Conservation (phyloP, 1,140 invertebrate species). For the Prorops nasuta region DNA sequence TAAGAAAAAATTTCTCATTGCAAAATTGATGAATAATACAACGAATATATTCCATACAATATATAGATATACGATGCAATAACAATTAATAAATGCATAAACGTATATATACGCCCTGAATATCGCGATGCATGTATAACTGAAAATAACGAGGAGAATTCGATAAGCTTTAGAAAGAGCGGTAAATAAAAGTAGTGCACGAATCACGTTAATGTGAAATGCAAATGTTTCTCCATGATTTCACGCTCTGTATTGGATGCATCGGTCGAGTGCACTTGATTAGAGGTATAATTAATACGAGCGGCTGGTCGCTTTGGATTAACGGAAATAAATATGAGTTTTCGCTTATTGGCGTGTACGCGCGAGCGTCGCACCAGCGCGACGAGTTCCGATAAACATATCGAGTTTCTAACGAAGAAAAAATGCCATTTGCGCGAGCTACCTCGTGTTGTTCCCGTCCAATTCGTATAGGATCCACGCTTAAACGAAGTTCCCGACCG, state of each 20-base stretch:
- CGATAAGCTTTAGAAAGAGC: too few relatives aligned
- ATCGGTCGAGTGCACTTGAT: not conserved
- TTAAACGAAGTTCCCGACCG: slow-evolving; percentile 24
- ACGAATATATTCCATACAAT: too few relatives aligned
- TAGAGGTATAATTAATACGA: not conserved
- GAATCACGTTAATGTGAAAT: too few relatives aligned
- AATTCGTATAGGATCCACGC: not conserved
- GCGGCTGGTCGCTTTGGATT: not conserved
- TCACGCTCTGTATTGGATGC: too few relatives aligned
- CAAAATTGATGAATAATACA: too few relatives aligned
- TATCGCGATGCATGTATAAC: not conserved
- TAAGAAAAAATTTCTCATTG: too few relatives aligned
- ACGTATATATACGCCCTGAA: not conserved
- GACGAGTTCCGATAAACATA: slow-evolving; percentile 19
- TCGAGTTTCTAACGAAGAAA: slow-evolving; percentile 26
- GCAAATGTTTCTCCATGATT: too few relatives aligned
- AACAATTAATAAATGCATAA: too few relatives aligned
- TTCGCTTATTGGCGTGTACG: slow-evolving; percentile 18
- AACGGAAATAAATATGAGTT: slow-evolving; percentile 28
- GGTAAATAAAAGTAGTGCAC: too few relatives aligned
- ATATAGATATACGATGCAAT: too few relatives aligned
- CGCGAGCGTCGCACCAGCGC: not conserved
- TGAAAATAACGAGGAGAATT: too few relatives aligned
- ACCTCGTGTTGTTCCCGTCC: not conserved
- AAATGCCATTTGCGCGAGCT: slow-evolving; percentile 1